Conservation (phyloP, 1,140 invertebrate genomes). For the Drosophila malerkotliana region DNA sequence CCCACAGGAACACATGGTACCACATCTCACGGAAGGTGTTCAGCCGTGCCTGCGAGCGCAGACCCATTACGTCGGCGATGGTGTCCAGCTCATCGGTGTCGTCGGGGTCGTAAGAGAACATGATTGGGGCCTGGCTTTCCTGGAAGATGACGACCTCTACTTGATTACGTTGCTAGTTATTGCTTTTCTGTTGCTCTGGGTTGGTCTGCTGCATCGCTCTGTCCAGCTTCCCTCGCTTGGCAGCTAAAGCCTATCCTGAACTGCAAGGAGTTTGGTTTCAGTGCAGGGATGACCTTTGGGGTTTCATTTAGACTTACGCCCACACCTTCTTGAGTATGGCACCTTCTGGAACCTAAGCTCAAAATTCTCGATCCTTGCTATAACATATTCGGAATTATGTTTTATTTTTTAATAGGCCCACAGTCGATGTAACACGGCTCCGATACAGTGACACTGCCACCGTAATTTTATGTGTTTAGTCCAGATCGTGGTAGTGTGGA, state of each 20-base stretch:
- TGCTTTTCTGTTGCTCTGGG: slow-evolving; percentile 56
- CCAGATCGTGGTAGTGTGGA: neutral
- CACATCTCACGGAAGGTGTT: slow-evolving; percentile 94
- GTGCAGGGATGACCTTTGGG: slow-evolving; percentile 37
- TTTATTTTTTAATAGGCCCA: slow-evolving; percentile 41
- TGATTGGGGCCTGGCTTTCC: slow-evolving; percentile 41
- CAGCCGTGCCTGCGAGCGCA: slow-evolving; percentile 86
- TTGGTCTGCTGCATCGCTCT: slow-evolving; percentile 19
- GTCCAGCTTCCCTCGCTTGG: neutral
- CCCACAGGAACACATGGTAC: slow-evolving; percentile 96
- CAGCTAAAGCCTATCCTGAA: neutral
- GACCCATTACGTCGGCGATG: slow-evolving; percentile 87
- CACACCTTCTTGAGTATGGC: neutral
- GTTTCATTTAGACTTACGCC: slow-evolving; percentile 29
- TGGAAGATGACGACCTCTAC: slow-evolving; percentile 17
- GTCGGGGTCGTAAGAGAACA: slow-evolving; percentile 84
- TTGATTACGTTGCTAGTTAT: slow-evolving; percentile 52
- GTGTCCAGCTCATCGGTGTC: slow-evolving; percentile 87
- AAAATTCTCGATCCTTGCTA: slow-evolving; percentile 1
- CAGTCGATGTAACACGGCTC: slow-evolving; percentile 33
- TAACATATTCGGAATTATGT: slow-evolving; percentile 8
- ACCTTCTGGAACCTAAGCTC: neutral
- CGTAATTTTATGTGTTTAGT: slow-evolving; percentile 7
- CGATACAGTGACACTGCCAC: slow-evolving; percentile 41
- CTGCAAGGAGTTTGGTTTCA: slow-evolving; percentile 15